Evolutionary conservation across 2,888 invertebrate species (phyloP).

Genomic region (Cremastinae sp.): DNA sequence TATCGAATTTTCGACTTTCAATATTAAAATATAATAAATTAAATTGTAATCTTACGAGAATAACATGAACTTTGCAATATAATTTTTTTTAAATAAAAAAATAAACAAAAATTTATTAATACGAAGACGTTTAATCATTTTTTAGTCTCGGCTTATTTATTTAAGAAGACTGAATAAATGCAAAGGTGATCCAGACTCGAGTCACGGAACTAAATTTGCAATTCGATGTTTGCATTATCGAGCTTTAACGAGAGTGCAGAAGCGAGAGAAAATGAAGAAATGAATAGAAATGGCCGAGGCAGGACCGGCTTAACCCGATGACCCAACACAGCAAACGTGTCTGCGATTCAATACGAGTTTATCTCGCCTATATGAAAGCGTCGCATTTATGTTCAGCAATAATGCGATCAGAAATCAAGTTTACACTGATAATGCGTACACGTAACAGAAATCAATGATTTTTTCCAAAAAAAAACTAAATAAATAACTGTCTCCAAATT

Average conservation of each 20-base stretch:
- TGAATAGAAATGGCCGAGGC: conserved; percentile 28
- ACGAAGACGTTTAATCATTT: too few relatives aligned
- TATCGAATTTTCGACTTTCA: too few relatives aligned
- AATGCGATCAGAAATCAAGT: conserved; percentile 4
- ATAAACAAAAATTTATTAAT: too few relatives aligned
- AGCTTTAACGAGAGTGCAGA: neutral
- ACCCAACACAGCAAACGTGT: conserved; percentile 25
- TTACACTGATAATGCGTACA: neutral
- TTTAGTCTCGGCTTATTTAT: too few relatives aligned
- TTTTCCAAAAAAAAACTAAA: conserved; percentile 33
- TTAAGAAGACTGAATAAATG: conserved; percentile 6
- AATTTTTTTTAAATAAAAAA: too few relatives aligned
- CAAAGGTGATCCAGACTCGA: conserved; percentile 9
- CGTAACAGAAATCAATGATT: conserved; percentile 45
- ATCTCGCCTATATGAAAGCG: neutral
- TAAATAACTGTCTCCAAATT: too few relatives aligned
- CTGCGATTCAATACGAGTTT: conserved; percentile 45
- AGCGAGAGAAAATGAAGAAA: neutral
- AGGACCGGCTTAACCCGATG: conserved; percentile 54
- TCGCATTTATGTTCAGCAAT: conserved; percentile 9
- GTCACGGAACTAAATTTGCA: conserved; percentile 28
- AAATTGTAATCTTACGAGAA: neutral
- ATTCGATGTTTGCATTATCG: conserved; percentile 33
- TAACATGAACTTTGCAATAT: too few relatives aligned
- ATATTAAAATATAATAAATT: too few relatives aligned